Base-by-base conservation (phyloP, 2,888 invertebrate genomes). In the Vesta saturnalis region DNA sequence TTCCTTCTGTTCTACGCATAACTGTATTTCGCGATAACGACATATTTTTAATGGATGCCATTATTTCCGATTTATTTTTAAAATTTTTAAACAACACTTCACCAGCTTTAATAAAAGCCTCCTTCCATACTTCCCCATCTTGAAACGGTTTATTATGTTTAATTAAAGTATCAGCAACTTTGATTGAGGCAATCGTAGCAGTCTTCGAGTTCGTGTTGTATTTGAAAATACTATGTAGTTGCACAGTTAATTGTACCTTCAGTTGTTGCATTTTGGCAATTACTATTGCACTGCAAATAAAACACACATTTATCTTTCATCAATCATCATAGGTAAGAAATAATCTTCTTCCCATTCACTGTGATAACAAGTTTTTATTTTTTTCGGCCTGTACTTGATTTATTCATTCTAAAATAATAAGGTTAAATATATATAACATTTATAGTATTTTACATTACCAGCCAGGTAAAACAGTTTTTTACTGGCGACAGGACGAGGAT, bases 1-100 rank as follows among this genome's bases (percentile, higher is more conserved):
- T 64, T 15, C 35, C 55, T 64, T 73, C 60, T 35, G 62, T 55
- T 21, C 71, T 22, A 57, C 68, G 59, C n/a, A 66, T 70, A 21
- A 70, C 72, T 39, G 67, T 73, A 4, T 23, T 19, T 14, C 59
- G 64, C 23, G 65, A 70, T n/a, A 71, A 58, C 5, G 30, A 30
- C 4, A 30, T 30, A 30, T 30, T 30, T 6, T 30, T 30, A 6
- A 30, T 30, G 4, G 30, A 30, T 30, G 30, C 4, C 30, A 30
- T 30, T 30, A 30, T 30, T 30, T 30, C 30, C 4, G 10, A 30
- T 30, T 30, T 30, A 10, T 30, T 30, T 30, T 30, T 30, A 30
- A 30, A 30, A 30, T 30, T 10, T 4, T 30, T 30, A 30, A 30
- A 30, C 30, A 30, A 10, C 30, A 30, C 30, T 30, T 30, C 10